Base-by-base conservation (phyloP, 2,797 vertebrate species). In the Rhabdophis nuchalis region DNA sequence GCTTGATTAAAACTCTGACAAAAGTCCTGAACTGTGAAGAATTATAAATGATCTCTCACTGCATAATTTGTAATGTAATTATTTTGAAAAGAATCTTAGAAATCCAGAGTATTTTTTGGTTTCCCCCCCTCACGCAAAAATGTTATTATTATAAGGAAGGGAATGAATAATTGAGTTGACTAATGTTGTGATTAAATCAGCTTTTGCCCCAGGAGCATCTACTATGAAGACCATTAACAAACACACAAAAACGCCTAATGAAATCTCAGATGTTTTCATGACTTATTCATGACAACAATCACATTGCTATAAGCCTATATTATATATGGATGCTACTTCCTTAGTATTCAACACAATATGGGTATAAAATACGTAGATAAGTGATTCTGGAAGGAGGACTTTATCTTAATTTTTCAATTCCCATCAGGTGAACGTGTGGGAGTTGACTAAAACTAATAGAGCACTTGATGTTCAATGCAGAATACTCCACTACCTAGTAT, bases 1-100 rank as follows among this genome's bases (percentile, higher is more conserved):
- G 61, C 94, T 95, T 95, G 94, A 96, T 95, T 96, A 96, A 96
- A 96, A 94, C 91, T 94, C 91, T 96, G 96, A 93, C 53, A 54
- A 86, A 94, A 93, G 91, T 92, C 89, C 91, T 94, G 92, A 95
- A 95, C 25, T 1, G 0, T 93, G 92, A 93, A 95, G 94, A 96
- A 96, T 95, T 96, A 95, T 93, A 96, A 96, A 89, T 53, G 91
- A 90, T 50, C 92, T 89, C 93, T 96, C 92, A 50, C 56, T 88
- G 91, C 72, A 86, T 89, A 91, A 95, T 96, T 96, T 96, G 94
- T 94, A 93, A 95, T 93, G 89, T 93, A 96, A 96, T 96, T 97
- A 95, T 93, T 93, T 96, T 95, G 94, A 95, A 94, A 92, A 95
- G 68, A 92, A 90, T 92, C 90, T 56, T 91, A 88, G 92, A 96